phyloP scores from a whole-genome alignment of 2,113 vertebrate genomes.

The Budorcas taxicolor region DNA sequence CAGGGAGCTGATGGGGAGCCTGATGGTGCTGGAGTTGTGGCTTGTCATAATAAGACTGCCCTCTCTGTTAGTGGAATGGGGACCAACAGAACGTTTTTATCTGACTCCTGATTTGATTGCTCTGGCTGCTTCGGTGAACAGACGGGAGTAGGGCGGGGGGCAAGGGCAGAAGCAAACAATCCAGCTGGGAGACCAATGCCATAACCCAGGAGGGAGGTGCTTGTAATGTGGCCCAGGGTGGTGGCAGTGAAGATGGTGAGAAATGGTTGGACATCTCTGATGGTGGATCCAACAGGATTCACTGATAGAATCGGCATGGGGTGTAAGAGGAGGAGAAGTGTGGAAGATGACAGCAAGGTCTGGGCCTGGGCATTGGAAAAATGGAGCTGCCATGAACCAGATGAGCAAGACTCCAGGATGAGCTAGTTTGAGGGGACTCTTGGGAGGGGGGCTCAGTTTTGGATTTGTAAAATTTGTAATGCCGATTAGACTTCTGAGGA shows the following conservation, averaged over 20 bases:
- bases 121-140: not conserved
- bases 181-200: not conserved
- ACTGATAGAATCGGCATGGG: not conserved
- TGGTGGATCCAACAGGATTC: not conserved
- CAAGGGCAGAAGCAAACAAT: not conserved
- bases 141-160: not conserved
- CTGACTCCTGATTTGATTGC: not conserved
- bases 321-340: not conserved
- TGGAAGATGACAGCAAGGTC: not conserved
- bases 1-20: not conserved
- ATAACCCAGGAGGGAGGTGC: not conserved
- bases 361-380: not conserved
- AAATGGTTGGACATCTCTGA: not conserved
- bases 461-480: not conserved
- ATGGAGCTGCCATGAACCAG: not conserved
- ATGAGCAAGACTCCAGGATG: not conserved
- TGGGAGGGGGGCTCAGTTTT: not conserved
- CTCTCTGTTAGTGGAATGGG: not conserved
- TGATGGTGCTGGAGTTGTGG: not conserved
- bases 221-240: rapidly evolving
- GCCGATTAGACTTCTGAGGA: not conserved
- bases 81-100: not conserved
- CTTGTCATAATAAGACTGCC: not conserved
- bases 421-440: not conserved
- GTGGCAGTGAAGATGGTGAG: not conserved